Evolutionary conservation across 2,113 vertebrate genomes (phyloP), one percentile per base, ranked within the genome.

Genomic region (Scophthalmus maximus): DNA sequence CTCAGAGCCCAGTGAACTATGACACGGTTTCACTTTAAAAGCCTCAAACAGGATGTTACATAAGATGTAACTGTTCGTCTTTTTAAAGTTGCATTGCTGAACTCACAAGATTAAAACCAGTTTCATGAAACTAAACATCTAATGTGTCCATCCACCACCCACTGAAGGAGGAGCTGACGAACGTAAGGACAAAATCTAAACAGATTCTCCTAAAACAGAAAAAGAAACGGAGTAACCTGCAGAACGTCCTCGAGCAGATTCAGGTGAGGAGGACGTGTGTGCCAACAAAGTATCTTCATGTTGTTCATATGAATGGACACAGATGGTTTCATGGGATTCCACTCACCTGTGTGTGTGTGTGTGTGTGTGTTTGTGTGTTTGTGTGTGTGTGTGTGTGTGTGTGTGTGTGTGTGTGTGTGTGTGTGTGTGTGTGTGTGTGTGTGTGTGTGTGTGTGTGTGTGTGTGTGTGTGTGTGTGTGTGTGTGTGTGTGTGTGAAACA

Each of bases 121-220:
- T n/a, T n/a, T n/a, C n/a, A n/a, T n/a, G n/a, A n/a, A n/a, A n/a
- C n/a, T n/a, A n/a, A n/a, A n/a, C n/a, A n/a, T n/a, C n/a, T n/a
- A n/a, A 18, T 58, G 8, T 80, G 26, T 63, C 46, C 18, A 5
- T 59, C 9, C 22, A 34, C 23, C 10, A 29, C 22, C 12, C 32
- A 0, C 29, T 69, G 12, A 66, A 91, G 88, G 34, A 58, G 62
- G 71, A 83, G 46, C 76, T 90, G 69, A 36, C 4, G 15, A 46
- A 3, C 12, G 40, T 65, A 0, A 77, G 59, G 73, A 30, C 0
- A 2, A 63, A 73, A 49, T 73, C 65, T 44, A 32, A 29, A 40
- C 9, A 52, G 68, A 46, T 52, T 34, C 86, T 85, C 9, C 49
- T 78, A 46, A 25, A 67, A 1, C 79, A 60, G 9, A 25, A 81